Base-by-base conservation (phyloP, 2,888 invertebrate species). In the Congeria kusceri region DNA sequence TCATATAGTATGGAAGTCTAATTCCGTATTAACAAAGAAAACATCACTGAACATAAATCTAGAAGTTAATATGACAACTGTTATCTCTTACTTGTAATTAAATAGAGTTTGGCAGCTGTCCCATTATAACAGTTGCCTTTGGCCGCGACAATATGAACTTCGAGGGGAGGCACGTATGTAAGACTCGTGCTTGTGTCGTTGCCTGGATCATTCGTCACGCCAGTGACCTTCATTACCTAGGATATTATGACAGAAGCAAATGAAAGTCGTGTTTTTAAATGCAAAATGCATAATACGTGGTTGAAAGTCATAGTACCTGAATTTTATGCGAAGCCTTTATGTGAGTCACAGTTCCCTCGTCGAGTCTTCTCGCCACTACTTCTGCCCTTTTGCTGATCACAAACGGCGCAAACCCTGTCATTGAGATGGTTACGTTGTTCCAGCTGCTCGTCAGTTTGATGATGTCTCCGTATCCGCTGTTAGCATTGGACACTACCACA, bases 381-480 rank as follows among this genome's bases (percentile, higher is more conserved):
- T 69, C 28, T 7, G 46, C 49, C n/a, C 15, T 53, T 32, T 73
- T 25, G 3, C 53, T 32, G 20, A 80, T 65, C 7, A 47, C 29
- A 39, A 80, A 72, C 0, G 49, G 18, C 15, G 64, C 61, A n/a
- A 49, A 77, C 0, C 82, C 82, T 15, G 59, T 53, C 61, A 82
- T 74, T 18, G 63, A 59, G 3, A 82, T 53, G 9, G 7, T 44
- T 0, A 72, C 68, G 5, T 53, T 39, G 18, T 46, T 20, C 68
- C 63, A 47, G 7, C 18, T 13, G 3, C 75, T 64, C 0, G 62
- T 47, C 7, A 82, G 68, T 61, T 75, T 77, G 18, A 82, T 9
- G 2, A 82, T 72, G n/a, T 78, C 77, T 3, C 82, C 77, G 44
- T 78, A 78, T 5, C 47, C 65, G 29, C 32, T 78, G 2, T 23